These are phyloP conservation scores for Caenorhabditis sp. DNA, from an alignment of 2,888 invertebrate genomes.

Conservation along the genomic window DNA sequence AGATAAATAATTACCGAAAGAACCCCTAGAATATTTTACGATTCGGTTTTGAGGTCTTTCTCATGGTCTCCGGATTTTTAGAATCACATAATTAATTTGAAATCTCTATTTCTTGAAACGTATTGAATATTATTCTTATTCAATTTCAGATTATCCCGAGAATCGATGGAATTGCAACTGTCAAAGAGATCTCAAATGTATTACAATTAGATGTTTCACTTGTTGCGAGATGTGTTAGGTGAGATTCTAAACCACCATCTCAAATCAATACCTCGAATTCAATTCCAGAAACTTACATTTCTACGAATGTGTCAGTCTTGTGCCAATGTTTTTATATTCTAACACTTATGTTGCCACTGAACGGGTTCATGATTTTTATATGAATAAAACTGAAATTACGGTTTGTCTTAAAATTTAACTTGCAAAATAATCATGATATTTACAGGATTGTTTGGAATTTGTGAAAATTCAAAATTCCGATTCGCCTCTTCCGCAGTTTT, in stretches of 20 bases:
- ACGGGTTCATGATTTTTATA: constrained; percentile 62
- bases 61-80: too few relatives aligned
- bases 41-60: too few relatives aligned
- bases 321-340: constrained; percentile 69
- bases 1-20: too few relatives aligned
- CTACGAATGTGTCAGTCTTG: constrained; percentile 66
- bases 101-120: too few relatives aligned
- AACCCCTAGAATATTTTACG: too few relatives aligned
- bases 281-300: constrained; percentile 58
- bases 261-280: background rate
- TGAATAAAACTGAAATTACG: constrained; percentile 45
- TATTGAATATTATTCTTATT: too few relatives aligned
- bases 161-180: constrained; percentile 65
- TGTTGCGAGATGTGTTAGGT: constrained; percentile 52
- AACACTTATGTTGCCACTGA: constrained; percentile 68
- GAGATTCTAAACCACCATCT: too few relatives aligned
- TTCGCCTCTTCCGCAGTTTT: constrained; percentile 33
- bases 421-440: background rate
- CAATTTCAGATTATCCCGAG: constrained; percentile 64
- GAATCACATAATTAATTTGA: too few relatives aligned
- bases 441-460: constrained; percentile 58
- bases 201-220: constrained; percentile 58
- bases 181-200: constrained; percentile 60
- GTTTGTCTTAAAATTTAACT: constrained; percentile 14
- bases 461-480: constrained; percentile 35